Evolutionary conservation across 2,888 invertebrate genomes (phyloP), one percentile per base, ranked within the genome.

Genomic region (Eristalis intricaria): DNA sequence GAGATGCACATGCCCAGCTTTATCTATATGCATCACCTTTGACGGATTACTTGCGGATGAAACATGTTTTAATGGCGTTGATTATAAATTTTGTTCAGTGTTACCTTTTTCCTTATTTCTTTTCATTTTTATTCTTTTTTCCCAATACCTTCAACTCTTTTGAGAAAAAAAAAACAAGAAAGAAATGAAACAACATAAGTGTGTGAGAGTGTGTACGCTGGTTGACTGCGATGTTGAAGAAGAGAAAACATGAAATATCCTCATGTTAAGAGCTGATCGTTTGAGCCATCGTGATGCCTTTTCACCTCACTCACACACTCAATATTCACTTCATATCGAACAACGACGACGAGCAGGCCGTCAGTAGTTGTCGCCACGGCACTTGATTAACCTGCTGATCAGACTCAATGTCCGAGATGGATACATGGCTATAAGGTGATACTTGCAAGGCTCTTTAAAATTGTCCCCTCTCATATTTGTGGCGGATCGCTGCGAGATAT

Each of bases 371-470:
- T 79, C 86, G 86, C 86, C 71, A 58, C 63, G 66, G 78, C 75
- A 83, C 86, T 86, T 86, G 86, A 86, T 86, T 83, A 86, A 86
- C 86, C 86, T 83, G 86, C 86, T 86, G 86, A 86, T 86, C 86
- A 70, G 74, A 86, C 78, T 79, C 86, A 86, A 79, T 86, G 86
- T 86, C 66, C 86, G 70, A 75, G 83, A 83, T 83, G 86, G 75
- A 86, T 86, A 86, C 86, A 86, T 86, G 83, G 86, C 78, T 83
- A 83, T 83, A 86, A 86, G 86, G 68, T 78, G 83, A 83, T 86
- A 78, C 70, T 63, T 60, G 29, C 71, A 64, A 71, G 73, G 63
- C 43, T 56, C 74, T 74, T 78, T 70, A 56, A 86, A 86, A 70
- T 32, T 86, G 82, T 78, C 75, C 70, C 64, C 78, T 75, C 75